phyloP scores from a whole-genome alignment of 1,140 invertebrate species.

The Caenorhabditis remanei region DNA sequence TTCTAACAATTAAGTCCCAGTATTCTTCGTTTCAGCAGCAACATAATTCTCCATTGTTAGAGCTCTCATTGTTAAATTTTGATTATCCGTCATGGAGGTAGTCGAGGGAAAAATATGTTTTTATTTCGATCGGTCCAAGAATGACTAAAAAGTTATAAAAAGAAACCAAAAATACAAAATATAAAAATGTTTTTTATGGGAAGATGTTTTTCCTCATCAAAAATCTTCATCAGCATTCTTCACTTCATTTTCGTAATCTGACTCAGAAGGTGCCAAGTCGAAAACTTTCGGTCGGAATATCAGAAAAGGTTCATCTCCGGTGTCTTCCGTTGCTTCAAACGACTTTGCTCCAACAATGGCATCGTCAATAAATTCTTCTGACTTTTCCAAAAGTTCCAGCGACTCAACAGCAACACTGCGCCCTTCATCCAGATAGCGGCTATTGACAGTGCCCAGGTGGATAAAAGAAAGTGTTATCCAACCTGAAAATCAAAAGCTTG shows the following conservation, averaged over 20 bases:
- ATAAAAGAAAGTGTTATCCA: not conserved
- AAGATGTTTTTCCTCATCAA: not conserved
- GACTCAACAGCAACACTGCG: not conserved
- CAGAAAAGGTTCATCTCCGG: conserved; percentile 31
- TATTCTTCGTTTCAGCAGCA: not conserved
- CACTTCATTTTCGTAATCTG: conserved; percentile 23
- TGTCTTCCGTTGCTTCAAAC: not conserved
- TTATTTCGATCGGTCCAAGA: not conserved
- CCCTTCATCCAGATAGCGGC: not conserved
- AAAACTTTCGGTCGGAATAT: not conserved
- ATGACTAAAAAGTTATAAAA: not conserved
- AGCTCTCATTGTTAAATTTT: not conserved
- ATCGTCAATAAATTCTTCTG: too few relatives aligned
- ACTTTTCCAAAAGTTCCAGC: too few relatives aligned
- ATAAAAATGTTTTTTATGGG: not conserved
- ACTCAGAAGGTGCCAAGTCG: conserved; percentile 37
- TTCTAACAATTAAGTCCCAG: not conserved
- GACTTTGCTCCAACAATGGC: not conserved
- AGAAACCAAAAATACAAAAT: not conserved
- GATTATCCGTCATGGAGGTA: not conserved
- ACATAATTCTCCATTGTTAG: conserved; percentile 7
- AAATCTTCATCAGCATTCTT: not conserved
- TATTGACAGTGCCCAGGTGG: not conserved
- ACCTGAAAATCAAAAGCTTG: not conserved
- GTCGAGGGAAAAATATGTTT: not conserved